These are phyloP conservation scores for Drosophila kurseongensis DNA, from an alignment of 1,140 invertebrate genomes.

Conservation along the genomic window DNA sequence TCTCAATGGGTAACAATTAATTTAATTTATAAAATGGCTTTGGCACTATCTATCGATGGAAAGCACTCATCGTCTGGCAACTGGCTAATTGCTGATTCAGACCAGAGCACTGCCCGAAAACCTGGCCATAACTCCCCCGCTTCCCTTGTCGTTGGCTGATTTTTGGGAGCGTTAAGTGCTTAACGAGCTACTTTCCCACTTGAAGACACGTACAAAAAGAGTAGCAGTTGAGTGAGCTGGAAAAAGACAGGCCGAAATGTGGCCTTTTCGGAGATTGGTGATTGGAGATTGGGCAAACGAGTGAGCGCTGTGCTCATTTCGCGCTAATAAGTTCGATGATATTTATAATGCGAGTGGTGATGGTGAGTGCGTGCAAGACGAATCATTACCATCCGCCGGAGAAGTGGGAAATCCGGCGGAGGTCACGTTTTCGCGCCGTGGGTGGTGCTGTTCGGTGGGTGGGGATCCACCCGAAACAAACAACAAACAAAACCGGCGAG, in stretches of 20 bases:
- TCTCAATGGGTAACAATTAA: too few species aligned
- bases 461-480: slow-evolving; percentile 64
- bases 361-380: slow-evolving; percentile 31
- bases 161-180: slow-evolving; percentile 55
- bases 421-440: slow-evolving; percentile 81
- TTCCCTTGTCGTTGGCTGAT: slow-evolving; percentile 1
- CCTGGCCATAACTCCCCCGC: too few species aligned
- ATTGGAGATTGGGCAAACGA: slow-evolving; percentile 33
- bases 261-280: slow-evolving; percentile 7
- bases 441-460: slow-evolving; percentile 56
- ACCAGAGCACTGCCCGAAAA: neutral
- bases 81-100: neutral
- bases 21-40: too few species aligned
- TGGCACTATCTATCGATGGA: too few species aligned
- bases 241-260: slow-evolving; percentile 19
- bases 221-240: slow-evolving; percentile 23
- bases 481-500: slow-evolving; percentile 66
- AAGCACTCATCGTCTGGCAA: neutral
- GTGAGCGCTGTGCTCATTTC: slow-evolving; percentile 56
- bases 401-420: slow-evolving; percentile 48
- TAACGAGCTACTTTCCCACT: slow-evolving; percentile 82
- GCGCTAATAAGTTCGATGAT: slow-evolving; percentile 68
- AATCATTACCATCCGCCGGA: slow-evolving; percentile 62
- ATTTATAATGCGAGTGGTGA: slow-evolving; percentile 14
- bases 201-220: slow-evolving; percentile 51